A percentile compares a stretch with the other conserved stretches of the same genome.
Evolutionary conservation across 2,797 vertebrate species (phyloP).

Genomic region (Danionella dracula): DNA sequence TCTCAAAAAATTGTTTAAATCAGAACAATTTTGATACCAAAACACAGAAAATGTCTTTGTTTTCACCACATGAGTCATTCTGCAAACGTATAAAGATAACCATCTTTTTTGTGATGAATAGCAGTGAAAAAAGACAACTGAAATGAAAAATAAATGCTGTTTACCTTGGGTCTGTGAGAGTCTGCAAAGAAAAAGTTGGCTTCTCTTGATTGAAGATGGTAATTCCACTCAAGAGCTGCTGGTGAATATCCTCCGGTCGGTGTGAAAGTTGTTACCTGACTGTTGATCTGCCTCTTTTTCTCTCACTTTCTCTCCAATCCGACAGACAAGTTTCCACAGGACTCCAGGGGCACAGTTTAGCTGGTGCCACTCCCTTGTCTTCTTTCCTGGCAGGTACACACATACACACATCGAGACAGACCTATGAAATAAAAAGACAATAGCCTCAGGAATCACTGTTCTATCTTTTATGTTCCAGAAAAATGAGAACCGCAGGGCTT

Average conservation of each 20-base stretch:
- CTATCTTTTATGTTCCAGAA: slow-evolving; percentile 31
- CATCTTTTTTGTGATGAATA: too few relatives aligned
- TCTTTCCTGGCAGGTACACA: slow-evolving; percentile 53
- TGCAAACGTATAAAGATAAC: too few relatives aligned
- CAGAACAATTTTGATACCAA: too few relatives aligned
- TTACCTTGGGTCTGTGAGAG: slow-evolving; percentile 33
- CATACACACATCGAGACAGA: slow-evolving; percentile 45
- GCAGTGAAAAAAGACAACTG: too few relatives aligned
- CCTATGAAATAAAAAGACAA: slow-evolving; percentile 44
- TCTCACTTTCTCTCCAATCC: slow-evolving; percentile 56
- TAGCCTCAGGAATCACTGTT: slow-evolving; percentile 47
- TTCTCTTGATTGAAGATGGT: background rate
- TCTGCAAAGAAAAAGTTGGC: slow-evolving; percentile 23
- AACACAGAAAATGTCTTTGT: too few relatives aligned
- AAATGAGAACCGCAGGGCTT: slow-evolving; percentile 23
- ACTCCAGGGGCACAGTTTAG: slow-evolving; percentile 52
- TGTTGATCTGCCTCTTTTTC: slow-evolving; percentile 38
- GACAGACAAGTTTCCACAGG: slow-evolving; percentile 65
- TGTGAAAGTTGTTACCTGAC: slow-evolving; percentile 49
- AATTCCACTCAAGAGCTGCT: background rate
- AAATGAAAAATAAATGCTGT: background rate
- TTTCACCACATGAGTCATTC: too few relatives aligned
- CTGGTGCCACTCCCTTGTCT: slow-evolving; percentile 65
- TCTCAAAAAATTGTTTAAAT: too few relatives aligned
- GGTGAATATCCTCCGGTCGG: slow-evolving; percentile 28